Base-by-base conservation (phyloP, 2,113 vertebrate genomes). In the Xenotilapia longispinis region DNA sequence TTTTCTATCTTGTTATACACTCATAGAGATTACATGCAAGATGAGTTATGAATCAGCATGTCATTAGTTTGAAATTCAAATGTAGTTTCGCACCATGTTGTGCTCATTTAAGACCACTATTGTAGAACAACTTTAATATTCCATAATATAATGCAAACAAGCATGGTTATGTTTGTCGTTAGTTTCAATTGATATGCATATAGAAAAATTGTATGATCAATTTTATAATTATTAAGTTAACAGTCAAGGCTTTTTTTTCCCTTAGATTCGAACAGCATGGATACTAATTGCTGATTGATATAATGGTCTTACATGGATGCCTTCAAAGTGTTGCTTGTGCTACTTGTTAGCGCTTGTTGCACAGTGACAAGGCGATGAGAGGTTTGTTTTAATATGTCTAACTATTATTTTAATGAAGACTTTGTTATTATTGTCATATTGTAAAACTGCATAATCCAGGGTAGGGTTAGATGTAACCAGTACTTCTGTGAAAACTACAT, bases 11-110 rank as follows among this genome's bases (percentile, higher is more conserved):
- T 82, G 49, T 81, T 82, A 51, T 58, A 33, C n/a, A 86, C 70
- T 86, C 58, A 65, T 75, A 82, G 68, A 87, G 83, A 93, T 88
- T 26, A 68, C 40, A 36, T 82, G 19, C 80, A 51, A 82, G 84
- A 54, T 58, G 75, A 87, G 84, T 93, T 75, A 79, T 91, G 88
- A 93, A 90, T 93, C 89, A 90, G 80, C 68, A 85, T 84, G 83
- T 94, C 84, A 92, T 93, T 89, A 88, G 92, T 92, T 94, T 90
- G 87, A 93, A 93, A 95, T 93, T 95, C 82, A 92, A 91, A 92
- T 92, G 81, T 88, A 78, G 92, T 91, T 90, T 94, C 87, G 57
- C 55, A 89, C 73, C 90, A 80, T 91, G 94, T 94, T 93, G 81
- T 89, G 89, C 87, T 92, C 87, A 89, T 92, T 91, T 90, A 90